phyloP scores from a whole-genome alignment of 2,113 vertebrate species.

The Fulmarus glacialis region DNA sequence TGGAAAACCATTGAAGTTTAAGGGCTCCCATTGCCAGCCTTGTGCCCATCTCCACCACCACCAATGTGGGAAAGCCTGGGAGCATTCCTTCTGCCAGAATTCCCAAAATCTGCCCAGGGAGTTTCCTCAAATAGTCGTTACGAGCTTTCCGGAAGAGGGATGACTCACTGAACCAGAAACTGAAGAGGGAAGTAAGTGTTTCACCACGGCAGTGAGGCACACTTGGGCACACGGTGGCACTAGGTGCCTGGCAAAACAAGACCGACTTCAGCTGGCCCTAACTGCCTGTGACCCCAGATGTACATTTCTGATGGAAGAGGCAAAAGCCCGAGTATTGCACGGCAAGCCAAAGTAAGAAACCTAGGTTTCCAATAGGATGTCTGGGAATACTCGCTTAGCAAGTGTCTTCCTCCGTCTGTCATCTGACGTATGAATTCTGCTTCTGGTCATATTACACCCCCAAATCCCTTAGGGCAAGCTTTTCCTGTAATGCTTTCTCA shows the following conservation, averaged over 20 bases:
- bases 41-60: background rate
- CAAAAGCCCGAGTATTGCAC: background rate
- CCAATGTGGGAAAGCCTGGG: background rate
- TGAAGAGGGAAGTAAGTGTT: background rate
- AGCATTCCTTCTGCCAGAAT: background rate
- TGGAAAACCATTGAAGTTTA: background rate
- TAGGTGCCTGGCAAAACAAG: background rate
- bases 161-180: background rate
- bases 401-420: slow-evolving; percentile 9
- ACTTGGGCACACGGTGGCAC: background rate
- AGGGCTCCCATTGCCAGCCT: background rate
- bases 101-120: background rate
- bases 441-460: slow-evolving; percentile 26
- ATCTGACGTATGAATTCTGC: background rate
- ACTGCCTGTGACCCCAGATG: background rate
- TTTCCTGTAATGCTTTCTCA: background rate
- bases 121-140: background rate
- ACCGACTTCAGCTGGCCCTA: no score
- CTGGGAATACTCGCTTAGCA: slow-evolving; percentile 25
- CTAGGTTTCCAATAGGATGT: background rate
- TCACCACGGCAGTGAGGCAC: background rate
- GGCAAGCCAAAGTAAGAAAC: background rate
- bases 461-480: background rate
- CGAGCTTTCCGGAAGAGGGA: background rate
- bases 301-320: background rate